These are phyloP conservation scores for Orthonychiurus folsomi DNA, from an alignment of 2,888 invertebrate genomes.

Conservation along the genomic window DNA sequence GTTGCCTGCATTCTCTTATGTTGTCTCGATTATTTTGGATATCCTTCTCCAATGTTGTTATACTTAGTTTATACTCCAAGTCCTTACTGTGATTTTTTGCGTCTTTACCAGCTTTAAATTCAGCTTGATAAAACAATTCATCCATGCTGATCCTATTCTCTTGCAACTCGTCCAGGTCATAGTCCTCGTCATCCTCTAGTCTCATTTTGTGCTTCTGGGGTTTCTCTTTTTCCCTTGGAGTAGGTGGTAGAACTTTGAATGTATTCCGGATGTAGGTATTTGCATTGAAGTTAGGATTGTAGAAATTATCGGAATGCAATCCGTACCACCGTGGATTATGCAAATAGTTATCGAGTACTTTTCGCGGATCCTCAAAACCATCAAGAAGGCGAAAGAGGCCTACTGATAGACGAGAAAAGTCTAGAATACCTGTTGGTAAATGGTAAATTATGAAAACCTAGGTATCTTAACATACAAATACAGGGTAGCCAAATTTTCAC, in stretches of 20 bases:
- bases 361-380: no score
- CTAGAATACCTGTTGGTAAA: no score
- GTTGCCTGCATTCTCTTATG: neutral
- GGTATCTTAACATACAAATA: no score
- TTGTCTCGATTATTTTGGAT: neutral
- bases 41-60: neutral
- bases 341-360: no score
- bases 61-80: neutral
- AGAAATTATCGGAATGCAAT: conserved; percentile 5
- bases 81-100: neutral
- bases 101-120: neutral
- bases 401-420: no score
- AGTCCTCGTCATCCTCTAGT: conserved; percentile 31
- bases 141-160: conserved; percentile 31
- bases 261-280: neutral
- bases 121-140: conserved; percentile 16
- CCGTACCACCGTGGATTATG: conserved; percentile 21
- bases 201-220: neutral
- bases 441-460: no score
- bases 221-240: neutral
- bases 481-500: conserved; percentile 16
- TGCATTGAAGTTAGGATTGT: neutral
- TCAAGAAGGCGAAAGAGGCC: no score
- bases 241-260: neutral
- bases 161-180: conserved; percentile 32